These are phyloP conservation scores for Diceros bicornis DNA, from an alignment of 2,797 vertebrate species.

Conservation along the genomic window DNA sequence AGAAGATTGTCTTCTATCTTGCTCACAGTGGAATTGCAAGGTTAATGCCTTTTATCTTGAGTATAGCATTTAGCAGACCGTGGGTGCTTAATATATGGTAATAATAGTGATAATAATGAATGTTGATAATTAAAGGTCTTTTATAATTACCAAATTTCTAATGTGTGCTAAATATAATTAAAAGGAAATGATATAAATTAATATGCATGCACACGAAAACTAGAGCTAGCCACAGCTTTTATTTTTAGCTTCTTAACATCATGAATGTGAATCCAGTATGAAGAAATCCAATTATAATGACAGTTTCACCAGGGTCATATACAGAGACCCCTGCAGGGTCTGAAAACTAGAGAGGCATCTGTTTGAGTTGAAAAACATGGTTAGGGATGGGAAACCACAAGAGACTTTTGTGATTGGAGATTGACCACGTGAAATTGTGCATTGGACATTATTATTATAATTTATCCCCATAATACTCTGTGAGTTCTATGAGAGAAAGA, in stretches of 20 bases:
- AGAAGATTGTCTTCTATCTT: conserved; percentile 75
- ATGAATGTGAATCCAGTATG: conserved; percentile 52
- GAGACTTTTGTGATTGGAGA: neutral
- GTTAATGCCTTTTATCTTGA: conserved; percentile 82
- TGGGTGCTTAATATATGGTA: conserved; percentile 82
- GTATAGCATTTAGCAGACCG: conserved; percentile 75
- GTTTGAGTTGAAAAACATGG: conserved; percentile 11
- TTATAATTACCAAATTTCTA: conserved; percentile 82
- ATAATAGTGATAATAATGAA: conserved; percentile 84
- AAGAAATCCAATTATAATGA: conserved; percentile 57
- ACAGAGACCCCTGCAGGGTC: neutral
- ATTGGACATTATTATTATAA: neutral
- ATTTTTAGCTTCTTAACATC: conserved; percentile 73
- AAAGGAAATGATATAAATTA: conserved; percentile 79
- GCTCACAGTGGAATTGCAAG: conserved; percentile 76
- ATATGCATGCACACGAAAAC: conserved; percentile 75
- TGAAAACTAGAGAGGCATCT: conserved; percentile 3
- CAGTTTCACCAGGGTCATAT: neutral
- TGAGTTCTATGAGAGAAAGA: neutral
- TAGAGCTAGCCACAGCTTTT: conserved; percentile 75
- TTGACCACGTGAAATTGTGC: conserved; percentile 23
- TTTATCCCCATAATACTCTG: neutral
- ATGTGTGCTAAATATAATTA: conserved; percentile 83
- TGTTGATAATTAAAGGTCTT: conserved; percentile 84
- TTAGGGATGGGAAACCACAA: neutral